Percentiles rank a stretch among this genome's conserved stretches.
These are phyloP conservation scores for Brachyopa scutellaris DNA, from an alignment of 2,888 invertebrate species.

Conservation along the genomic window DNA sequence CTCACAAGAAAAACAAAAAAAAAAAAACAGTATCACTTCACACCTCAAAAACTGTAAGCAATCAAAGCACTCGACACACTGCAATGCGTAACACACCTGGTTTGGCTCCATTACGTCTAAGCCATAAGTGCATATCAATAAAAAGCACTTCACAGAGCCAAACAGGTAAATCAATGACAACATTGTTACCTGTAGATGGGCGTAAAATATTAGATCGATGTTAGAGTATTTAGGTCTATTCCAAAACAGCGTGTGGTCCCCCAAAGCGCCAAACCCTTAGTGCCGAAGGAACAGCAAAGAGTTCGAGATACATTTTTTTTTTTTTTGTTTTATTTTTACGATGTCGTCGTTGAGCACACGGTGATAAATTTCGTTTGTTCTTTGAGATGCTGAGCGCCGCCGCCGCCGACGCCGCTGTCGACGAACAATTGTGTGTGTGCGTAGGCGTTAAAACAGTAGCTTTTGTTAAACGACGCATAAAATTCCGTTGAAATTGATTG, in stretches of 20 bases:
- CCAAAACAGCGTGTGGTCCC: background rate
- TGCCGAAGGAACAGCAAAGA: conserved; percentile 18
- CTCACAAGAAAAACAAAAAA: background rate
- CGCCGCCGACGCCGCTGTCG: background rate
- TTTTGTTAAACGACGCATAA: conserved; percentile 56
- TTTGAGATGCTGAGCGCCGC: conserved; percentile 53
- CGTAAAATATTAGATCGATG: conserved; percentile 26
- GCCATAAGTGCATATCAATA: conserved; percentile 54
- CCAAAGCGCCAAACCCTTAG: too few relatives aligned
- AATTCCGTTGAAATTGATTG: conserved; percentile 67
- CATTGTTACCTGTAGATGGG: conserved; percentile 50
- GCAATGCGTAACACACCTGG: conserved; percentile 52
- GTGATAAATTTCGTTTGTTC: conserved; percentile 60
- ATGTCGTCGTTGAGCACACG: conserved; percentile 25
- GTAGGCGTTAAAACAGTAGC: conserved; percentile 70
- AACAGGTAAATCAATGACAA: conserved; percentile 66
- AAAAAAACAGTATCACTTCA: conserved; percentile 23
- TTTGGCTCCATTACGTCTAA: conserved; percentile 64
- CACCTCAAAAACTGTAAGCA: conserved; percentile 50
- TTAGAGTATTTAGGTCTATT: background rate
- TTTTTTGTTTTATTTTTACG: background rate
- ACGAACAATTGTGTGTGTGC: conserved; percentile 13
- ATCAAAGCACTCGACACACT: background rate
- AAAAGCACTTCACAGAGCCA: conserved; percentile 30
- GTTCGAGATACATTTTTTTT: conserved; percentile 43